These are phyloP conservation scores for Tolypeutes matacus DNA, from an alignment of 2,797 vertebrate species.

Conservation along the genomic window DNA sequence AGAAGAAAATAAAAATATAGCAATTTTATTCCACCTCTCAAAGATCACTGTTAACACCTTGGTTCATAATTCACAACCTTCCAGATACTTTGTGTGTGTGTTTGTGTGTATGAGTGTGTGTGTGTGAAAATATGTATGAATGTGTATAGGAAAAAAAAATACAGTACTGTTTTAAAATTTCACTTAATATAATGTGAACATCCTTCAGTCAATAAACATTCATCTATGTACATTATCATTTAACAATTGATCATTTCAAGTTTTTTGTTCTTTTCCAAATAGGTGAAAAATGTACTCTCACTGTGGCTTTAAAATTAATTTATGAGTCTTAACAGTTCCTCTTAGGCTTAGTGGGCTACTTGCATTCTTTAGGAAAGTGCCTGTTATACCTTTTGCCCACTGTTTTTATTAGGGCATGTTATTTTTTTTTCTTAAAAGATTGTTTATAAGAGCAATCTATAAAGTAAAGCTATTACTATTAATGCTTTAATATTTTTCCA, in stretches of 20 bases:
- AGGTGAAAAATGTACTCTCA: not conserved
- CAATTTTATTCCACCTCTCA: not conserved
- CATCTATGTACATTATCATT: not conserved
- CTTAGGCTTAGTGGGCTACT: not conserved
- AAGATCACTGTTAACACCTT: not conserved
- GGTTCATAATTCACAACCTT: not conserved
- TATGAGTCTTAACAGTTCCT: not conserved
- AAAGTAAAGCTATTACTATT: not conserved
- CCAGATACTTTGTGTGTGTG: not conserved
- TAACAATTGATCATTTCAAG: not conserved
- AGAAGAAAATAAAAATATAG: not conserved
- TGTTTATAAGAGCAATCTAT: not conserved
- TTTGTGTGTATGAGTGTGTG: too few relatives aligned
- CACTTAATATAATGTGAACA: constrained; percentile 39
- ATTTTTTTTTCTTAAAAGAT: not conserved
- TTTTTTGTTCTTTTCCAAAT: constrained; percentile 7
- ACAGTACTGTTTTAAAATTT: constrained; percentile 36
- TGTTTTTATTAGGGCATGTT: constrained; percentile 42
- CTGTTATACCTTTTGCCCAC: not conserved
- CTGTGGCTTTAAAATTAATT: constrained; percentile 8
- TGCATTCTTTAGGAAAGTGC: not conserved
- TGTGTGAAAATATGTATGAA: not conserved
- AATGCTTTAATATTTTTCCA: not conserved
- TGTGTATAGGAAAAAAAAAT: not conserved
- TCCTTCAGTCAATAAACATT: constrained; percentile 25